phyloP scores from a whole-genome alignment of 2,888 invertebrate genomes.

The Rhagonycha lutea region DNA sequence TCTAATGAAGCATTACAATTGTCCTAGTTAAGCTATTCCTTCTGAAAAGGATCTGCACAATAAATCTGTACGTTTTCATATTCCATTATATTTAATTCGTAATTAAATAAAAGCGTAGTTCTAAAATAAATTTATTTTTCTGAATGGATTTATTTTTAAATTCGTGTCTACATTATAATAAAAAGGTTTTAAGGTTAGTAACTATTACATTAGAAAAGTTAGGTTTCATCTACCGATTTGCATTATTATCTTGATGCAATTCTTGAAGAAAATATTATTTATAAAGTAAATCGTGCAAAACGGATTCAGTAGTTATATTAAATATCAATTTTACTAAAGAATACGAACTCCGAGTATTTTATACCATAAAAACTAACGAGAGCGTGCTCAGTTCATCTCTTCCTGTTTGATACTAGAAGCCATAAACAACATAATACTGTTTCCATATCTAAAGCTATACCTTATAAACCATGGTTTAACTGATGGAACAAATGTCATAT shows the following conservation, averaged over 20 bases:
- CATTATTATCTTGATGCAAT: background rate
- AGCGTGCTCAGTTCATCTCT: conserved; percentile 41
- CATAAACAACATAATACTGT: conserved; percentile 33
- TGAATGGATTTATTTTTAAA: background rate
- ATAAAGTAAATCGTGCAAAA: conserved; percentile 25
- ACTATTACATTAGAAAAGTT: background rate
- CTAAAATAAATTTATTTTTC: background rate
- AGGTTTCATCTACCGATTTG: background rate
- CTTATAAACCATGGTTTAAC: conserved; percentile 32
- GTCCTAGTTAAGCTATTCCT: conserved; percentile 31
- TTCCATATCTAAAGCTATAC: conserved; percentile 34
- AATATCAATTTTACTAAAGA: conserved; percentile 21
- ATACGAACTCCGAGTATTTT: conserved; percentile 43
- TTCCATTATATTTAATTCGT: background rate
- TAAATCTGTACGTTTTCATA: background rate
- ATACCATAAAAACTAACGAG: conserved; percentile 55
- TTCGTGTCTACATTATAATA: background rate
- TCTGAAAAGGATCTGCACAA: background rate
- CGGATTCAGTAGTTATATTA: conserved; percentile 23
- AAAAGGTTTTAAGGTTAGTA: background rate
- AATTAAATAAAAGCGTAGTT: background rate
- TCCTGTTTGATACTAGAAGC: conserved; percentile 33
- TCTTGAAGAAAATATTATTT: conserved; percentile 2
- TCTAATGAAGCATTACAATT: conserved; percentile 40
- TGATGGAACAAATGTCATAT: conserved; percentile 33